Base-by-base conservation (phyloP, 1,140 invertebrate species). In the Drosophila cardini region DNA sequence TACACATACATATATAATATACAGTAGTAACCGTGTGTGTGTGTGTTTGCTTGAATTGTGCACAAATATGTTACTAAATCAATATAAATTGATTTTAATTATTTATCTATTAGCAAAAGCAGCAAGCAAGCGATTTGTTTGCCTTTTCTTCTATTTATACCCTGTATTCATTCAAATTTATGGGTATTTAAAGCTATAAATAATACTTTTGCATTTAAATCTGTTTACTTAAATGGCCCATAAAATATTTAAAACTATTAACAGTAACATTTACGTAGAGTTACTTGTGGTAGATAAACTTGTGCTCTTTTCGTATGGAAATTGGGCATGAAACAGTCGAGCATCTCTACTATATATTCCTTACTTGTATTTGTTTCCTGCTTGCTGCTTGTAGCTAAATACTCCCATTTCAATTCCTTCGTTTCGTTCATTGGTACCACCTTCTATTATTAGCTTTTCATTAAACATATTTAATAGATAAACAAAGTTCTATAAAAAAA, bases 71-170 rank as follows among this genome's bases (percentile, higher is more conserved):
- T 81, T 76, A 79, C 83, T 80, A 84, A 87, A 87, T 87, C 84
- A 79, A 89, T 87, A 89, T 89, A 89, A 89, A 89, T 89, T 89
- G 84, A 89, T 90, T 89, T 89, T 89, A 89, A 89, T 89, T 89
- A 89, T 89, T 89, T 89, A 80, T 84, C 84, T 89, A 89, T 89
- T 89, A 89, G 80, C 82, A 53, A 82, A 80, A 56, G n/a, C 72
- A 83, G 72, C 74, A 53, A 76, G 67, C 76, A 58, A 64, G 68
- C 80, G 76, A 83, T 82, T 63, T 50, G 32, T 50, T 30, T 21
- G 52, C 48, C 32, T 16, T 42, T 13, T 32, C 61, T 43, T 55
- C 34, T 16, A 36, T 57, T 57, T 21, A 57, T 57, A 55, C 52
- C 34, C 32, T 55, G 15, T 15, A 34, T 10, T 10, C 46, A 21